Base-by-base conservation (phyloP, 1,140 invertebrate species). In the Drosophila athabasca region DNA sequence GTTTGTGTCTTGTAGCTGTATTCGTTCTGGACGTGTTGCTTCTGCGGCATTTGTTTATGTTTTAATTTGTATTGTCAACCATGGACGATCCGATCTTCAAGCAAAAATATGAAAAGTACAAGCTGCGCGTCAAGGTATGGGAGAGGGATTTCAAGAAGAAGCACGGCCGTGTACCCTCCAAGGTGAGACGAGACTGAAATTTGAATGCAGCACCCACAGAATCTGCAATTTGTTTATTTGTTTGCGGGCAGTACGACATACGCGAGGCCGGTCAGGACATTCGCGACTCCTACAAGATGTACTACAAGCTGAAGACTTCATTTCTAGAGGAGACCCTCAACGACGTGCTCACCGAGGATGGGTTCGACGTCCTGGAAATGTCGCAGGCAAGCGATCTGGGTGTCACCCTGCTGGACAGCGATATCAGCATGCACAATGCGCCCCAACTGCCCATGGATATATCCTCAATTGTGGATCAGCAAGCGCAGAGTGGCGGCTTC, bases 251-350 rank as follows among this genome's bases (percentile, higher is more conserved):
- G 94, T 94, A 95, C 90, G 96, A 97, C 87, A 96, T 97, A 45
- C 94, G 94, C 78, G 94, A 94, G 91, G 96, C 96, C 22, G 93
- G 95, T 17, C 81, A 92, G 39, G 93, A 94, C 57, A 95, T 97
- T 45, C 94, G 94, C 79, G 93, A 95, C 82, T 95, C 96, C 0
- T 97, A 97, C 75, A 96, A 95, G 92, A 95, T 94, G 73, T 97
- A 97, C 91, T 96, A 95, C 92, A 93, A 95, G 74, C 82, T 96
- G 1, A 97, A 97, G 93, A 95, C 95, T 29, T 92, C 93, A 48
- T 94, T 94, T 46, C 92, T 96, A 35, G 95, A 96, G 83, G 94
- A 95, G 73, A 95, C 94, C 6, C 92, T 96, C n/a, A 92, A 90
- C 26, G 93, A 94, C 76, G 79, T 87, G 8, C 90, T 92, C 43